Evolutionary conservation across 2,888 invertebrate genomes (phyloP).

Genomic region (Erebia palarica): DNA sequence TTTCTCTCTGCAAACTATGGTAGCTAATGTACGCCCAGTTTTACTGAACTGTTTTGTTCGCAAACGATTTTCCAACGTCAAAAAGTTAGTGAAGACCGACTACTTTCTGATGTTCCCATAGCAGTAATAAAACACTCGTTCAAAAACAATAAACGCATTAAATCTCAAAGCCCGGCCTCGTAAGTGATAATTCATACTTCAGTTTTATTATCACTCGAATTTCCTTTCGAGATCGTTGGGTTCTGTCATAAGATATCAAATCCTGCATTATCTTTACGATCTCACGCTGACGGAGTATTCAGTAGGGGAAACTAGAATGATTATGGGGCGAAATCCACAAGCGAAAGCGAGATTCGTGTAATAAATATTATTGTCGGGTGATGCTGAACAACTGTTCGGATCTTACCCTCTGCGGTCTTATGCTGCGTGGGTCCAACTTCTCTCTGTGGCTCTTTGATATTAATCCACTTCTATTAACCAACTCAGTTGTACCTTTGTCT

Average conservation of each 20-base stretch:
- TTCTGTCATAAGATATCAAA: conserved; percentile 67
- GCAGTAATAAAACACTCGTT: conserved; percentile 23
- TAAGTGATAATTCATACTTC: conserved; percentile 44
- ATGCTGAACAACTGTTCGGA: no score
- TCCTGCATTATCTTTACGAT: conserved; percentile 75
- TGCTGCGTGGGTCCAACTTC: no score
- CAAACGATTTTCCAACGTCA: background rate
- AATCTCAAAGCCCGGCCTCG: conserved; percentile 28
- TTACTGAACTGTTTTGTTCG: background rate
- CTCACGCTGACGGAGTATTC: conserved; percentile 38
- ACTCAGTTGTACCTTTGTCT: no score
- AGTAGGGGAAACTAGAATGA: conserved; percentile 35
- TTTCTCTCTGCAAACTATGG: no score
- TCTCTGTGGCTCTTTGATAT: no score
- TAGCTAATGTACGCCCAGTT: no score
- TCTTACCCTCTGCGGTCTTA: no score
- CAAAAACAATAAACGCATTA: conserved; percentile 37
- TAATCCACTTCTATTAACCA: no score
- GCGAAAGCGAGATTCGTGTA: conserved; percentile 12
- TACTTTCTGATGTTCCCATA: conserved; percentile 24
- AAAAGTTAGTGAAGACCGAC: background rate
- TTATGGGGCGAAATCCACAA: conserved; percentile 42
- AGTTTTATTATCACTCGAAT: conserved; percentile 77
- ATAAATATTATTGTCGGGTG: no score
- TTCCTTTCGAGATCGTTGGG: conserved; percentile 65